A percentile compares a stretch with the other conserved stretches of the same genome.
Evolutionary conservation across 2,888 invertebrate genomes (phyloP).

Genomic region (Omphaloscelis lunosa): DNA sequence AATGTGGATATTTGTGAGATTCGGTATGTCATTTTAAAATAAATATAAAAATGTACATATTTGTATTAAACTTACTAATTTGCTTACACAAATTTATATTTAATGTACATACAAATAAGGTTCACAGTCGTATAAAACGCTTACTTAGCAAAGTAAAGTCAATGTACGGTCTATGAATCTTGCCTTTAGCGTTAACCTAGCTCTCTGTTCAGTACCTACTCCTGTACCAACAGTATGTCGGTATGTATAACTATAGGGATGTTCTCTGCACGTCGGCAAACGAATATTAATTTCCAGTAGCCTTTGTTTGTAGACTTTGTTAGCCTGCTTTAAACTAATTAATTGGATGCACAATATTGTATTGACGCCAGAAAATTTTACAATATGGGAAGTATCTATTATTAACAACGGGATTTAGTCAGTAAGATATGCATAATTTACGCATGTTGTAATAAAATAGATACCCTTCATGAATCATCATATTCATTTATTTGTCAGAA

Average conservation of each 20-base stretch:
- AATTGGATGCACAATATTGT: conserved; percentile 26
- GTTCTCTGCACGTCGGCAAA: conserved; percentile 16
- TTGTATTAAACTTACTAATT: not conserved
- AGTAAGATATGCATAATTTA: not conserved
- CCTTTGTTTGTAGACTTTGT: conserved; percentile 34
- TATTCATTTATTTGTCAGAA: no score
- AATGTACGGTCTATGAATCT: not conserved
- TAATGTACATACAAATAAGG: not conserved
- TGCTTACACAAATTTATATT: not conserved
- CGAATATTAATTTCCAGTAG: conserved; percentile 54
- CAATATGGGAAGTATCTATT: not conserved
- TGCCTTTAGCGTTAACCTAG: not conserved
- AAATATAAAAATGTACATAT: not conserved
- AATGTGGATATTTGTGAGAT: no score
- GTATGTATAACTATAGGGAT: conserved; percentile 9
- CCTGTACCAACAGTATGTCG: not conserved
- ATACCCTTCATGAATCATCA: not conserved
- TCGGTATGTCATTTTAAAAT: no score
- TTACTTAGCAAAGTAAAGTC: not conserved
- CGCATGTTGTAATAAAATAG: no score
- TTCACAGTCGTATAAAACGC: not conserved
- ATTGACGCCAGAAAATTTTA: conserved; percentile 11
- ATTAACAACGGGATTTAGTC: not conserved
- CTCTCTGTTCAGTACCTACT: conserved; percentile 1
- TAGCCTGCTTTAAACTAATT: conserved; percentile 38